A percentile compares a stretch with the other conserved stretches of the same genome.
Evolutionary conservation across 92 coral and sea anemone genomes (phyloP).

Genomic region (Actinostola sp.): DNA sequence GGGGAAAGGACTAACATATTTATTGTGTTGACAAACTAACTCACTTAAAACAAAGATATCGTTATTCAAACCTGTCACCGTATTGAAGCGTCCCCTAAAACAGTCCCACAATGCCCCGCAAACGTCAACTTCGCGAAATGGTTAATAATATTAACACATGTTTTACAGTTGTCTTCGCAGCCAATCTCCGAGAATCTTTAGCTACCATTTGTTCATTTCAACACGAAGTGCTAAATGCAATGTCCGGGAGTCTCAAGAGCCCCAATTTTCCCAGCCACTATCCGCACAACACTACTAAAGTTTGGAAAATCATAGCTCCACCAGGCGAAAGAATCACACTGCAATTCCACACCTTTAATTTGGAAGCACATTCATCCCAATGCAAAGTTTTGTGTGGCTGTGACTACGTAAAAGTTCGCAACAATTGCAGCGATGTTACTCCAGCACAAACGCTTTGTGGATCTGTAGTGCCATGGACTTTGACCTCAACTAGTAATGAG

Average conservation of each 20-base stretch:
- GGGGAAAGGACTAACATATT: too few relatives aligned
- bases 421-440: background rate
- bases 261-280: background rate
- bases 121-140: too few relatives aligned
- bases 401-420: background rate
- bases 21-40: too few relatives aligned
- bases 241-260: background rate
- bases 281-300: background rate
- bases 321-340: background rate
- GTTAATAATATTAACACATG: too few relatives aligned
- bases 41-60: too few relatives aligned
- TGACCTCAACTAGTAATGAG: background rate
- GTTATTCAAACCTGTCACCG: too few relatives aligned
- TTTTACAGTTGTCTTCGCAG: too few relatives aligned
- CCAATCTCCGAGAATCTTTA: background rate
- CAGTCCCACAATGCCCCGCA: too few relatives aligned
- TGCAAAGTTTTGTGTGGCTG: background rate
- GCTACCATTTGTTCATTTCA: background rate
- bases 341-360: background rate
- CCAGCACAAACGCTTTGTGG: background rate
- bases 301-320: constrained; percentile 1
- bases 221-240: background rate
- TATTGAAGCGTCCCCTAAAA: too few relatives aligned
- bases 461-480: background rate
- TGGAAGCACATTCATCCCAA: background rate